A percentile compares a stretch with the other conserved stretches of the same genome.
phyloP scores from a whole-genome alignment of 2,113 vertebrate species.

The Shinisaurus crocodilurus region DNA sequence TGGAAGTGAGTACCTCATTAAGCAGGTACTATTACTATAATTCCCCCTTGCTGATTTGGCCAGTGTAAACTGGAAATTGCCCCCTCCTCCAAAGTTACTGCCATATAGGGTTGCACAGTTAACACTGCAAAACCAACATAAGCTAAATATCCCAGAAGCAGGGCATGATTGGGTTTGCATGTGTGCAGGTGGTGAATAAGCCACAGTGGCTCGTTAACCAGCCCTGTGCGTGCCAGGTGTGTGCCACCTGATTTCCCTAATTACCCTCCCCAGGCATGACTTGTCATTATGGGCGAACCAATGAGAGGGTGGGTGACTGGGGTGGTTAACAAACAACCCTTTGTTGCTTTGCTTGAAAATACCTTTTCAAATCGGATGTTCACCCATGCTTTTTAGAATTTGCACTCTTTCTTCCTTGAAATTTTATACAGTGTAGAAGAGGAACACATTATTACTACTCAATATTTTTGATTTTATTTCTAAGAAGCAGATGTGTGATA shows the following conservation, averaged over 20 bases:
- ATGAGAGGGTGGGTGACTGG: too few species aligned
- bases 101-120: not conserved
- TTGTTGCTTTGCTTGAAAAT: conserved; percentile 71
- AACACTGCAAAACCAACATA: not conserved
- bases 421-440: conserved; percentile 84
- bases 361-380: conserved; percentile 67
- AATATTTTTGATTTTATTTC: conserved; percentile 71
- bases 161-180: too few species aligned
- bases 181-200: too few species aligned
- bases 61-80: not conserved
- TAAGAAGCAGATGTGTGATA: conserved; percentile 86
- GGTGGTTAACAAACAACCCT: too few species aligned
- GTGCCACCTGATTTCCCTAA: too few species aligned
- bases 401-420: conserved; percentile 78
- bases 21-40: not conserved
- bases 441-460: conserved; percentile 79
- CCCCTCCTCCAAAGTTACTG: not conserved
- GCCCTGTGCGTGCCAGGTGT: too few species aligned
- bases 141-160: not conserved
- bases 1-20: not conserved
- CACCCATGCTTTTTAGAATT: conserved; percentile 75
- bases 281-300: too few species aligned
- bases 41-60: not conserved
- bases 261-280: too few species aligned
- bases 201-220: too few species aligned